Conservation (phyloP, 2,113 vertebrate species). For the Garra rufa region DNA sequence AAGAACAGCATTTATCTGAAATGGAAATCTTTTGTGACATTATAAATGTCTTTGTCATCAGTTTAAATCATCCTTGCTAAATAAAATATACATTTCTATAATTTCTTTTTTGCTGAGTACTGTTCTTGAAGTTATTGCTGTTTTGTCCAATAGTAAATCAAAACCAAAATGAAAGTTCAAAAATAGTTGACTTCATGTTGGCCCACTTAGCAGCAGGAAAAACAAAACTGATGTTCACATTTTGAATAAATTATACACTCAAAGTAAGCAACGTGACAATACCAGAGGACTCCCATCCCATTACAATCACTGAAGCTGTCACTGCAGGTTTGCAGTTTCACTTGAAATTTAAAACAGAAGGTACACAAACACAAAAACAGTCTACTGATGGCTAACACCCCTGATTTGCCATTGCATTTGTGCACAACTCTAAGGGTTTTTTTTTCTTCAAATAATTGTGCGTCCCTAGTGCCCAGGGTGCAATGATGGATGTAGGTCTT, state of each 20-base stretch:
- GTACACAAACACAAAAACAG: neutral
- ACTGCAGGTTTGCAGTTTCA: neutral
- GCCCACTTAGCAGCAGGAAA: slow-evolving; percentile 23
- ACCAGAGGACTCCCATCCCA: neutral
- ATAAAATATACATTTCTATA: too few species aligned
- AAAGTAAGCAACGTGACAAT: neutral
- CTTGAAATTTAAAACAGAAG: neutral
- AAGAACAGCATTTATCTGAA: too few species aligned
- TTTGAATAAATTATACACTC: slow-evolving; percentile 8
- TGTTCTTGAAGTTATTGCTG: slow-evolving; percentile 3
- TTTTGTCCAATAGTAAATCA: neutral
- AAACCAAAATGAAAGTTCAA: neutral
- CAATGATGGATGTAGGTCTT: slow-evolving; percentile 15
- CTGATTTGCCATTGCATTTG: neutral
- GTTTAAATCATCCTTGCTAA: too few species aligned
- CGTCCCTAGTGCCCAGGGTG: neutral
- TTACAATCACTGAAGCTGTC: neutral
- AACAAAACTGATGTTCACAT: neutral
- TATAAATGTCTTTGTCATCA: too few species aligned
- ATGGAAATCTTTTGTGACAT: too few species aligned
- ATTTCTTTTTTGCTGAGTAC: neutral
- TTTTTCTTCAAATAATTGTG: neutral
- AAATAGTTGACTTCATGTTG: neutral
- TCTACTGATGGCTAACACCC: neutral
- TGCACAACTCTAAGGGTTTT: neutral